Conservation (phyloP, 1,140 invertebrate genomes). For the Leptopilina clavipes region DNA sequence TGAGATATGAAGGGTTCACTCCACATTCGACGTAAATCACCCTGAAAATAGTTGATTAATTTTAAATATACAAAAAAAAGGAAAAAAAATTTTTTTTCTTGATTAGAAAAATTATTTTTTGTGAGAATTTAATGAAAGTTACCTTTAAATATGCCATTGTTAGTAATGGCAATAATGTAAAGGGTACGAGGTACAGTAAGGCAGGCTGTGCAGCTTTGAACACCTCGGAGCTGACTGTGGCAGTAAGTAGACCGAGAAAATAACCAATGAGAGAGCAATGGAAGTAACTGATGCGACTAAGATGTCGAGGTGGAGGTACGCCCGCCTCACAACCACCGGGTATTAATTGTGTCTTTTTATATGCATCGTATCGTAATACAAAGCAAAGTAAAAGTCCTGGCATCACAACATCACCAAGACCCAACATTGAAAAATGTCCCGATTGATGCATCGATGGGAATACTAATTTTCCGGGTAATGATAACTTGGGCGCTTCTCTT, state of each 20-base stretch:
- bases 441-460: conserved; percentile 97
- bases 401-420: conserved; percentile 98
- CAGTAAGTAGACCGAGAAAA: conserved; percentile 96
- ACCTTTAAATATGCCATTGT: conserved; percentile 99
- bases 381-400: conserved; percentile 97
- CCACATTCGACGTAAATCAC: conserved; percentile 97
- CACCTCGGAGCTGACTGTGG: conserved; percentile 96
- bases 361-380: conserved; percentile 95
- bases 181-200: conserved; percentile 96
- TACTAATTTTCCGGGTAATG: conserved; percentile 96
- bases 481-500: conserved; percentile 93
- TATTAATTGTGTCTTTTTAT: conserved; percentile 91
- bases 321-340: conserved; percentile 83
- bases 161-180: conserved; percentile 94
- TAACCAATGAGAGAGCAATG: conserved; percentile 98
- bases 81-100: no score
- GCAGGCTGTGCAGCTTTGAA: conserved; percentile 99
- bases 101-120: no score
- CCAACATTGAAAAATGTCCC: conserved; percentile 97
- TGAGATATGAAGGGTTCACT: conserved; percentile 95
- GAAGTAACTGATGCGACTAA: conserved; percentile 89
- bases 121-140: conserved; percentile 53
- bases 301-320: conserved; percentile 84
- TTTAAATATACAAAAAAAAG: neutral
- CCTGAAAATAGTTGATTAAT: conserved; percentile 78